Conservation (phyloP, 2,888 invertebrate species). For the Pseudococcus jackbeardsleyi region DNA sequence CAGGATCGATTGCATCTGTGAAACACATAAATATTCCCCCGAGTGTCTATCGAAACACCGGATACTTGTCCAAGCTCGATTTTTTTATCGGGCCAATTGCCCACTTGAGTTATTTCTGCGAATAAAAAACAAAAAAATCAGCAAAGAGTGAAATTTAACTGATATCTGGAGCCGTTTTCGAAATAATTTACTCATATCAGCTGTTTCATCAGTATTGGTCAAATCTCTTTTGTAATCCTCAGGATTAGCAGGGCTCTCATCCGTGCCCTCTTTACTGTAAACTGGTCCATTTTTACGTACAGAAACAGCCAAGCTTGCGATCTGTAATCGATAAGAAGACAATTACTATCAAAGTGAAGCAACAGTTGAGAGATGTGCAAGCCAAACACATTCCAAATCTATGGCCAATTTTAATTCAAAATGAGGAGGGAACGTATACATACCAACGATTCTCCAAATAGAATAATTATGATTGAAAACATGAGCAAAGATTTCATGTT, state of each 20-base stretch:
- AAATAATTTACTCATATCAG: not conserved
- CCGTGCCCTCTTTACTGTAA: not conserved
- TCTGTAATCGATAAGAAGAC: not conserved
- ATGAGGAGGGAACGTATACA: not conserved
- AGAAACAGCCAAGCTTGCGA: constrained; percentile 12
- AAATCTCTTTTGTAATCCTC: constrained; percentile 21
- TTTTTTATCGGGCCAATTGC: constrained; percentile 74
- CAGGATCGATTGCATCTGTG: constrained; percentile 82
- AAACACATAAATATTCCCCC: constrained; percentile 84
- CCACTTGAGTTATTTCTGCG: constrained; percentile 70
- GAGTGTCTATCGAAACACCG: constrained; percentile 82
- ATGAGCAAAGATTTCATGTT: constrained; percentile 54
- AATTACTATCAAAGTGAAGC: not conserved
- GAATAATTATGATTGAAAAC: constrained; percentile 25
- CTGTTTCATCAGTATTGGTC: constrained; percentile 20
- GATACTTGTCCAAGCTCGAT: constrained; percentile 83
- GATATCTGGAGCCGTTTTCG: no score
- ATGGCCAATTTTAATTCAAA: not conserved
- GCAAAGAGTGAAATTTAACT: not conserved
- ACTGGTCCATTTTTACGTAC: constrained; percentile 50
- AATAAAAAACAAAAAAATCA: not conserved
- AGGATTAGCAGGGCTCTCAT: not conserved
- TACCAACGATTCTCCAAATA: constrained; percentile 17
- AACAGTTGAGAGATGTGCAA: constrained; percentile 11
- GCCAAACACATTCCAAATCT: not conserved